Base-by-base conservation (phyloP, 2,113 vertebrate species). In the Phaetusa simplex region DNA sequence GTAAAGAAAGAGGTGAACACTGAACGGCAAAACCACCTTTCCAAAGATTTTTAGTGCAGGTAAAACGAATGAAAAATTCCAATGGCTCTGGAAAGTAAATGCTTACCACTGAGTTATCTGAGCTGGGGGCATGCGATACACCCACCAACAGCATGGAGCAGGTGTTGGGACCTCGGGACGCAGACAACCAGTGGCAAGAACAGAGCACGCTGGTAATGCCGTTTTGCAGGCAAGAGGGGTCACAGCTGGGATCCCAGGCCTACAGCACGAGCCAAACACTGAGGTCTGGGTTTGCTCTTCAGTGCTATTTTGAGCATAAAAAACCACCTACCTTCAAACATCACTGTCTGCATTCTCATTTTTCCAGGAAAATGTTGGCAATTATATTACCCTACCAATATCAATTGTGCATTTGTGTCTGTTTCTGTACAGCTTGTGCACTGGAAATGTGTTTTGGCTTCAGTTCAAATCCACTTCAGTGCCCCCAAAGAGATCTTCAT, bases 381-480 rank as follows among this genome's bases (percentile, higher is more conserved):
- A 91, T 88, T 94, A 64, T 95, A 95, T 86, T 96, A 95, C 69
- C 56, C 95, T 89, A 88, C 72, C 71, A 84, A 78, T 92, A 95
- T 93, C 86, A 96, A 76, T 76, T 93, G 91, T 93, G 90, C 77
- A 73, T 89, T 96, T 95, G 67, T 95, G 78, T 95, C 94, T 96
- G 89, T 90, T 91, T 89, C 86, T 96, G 72, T 88, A 91, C 77
- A 93, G 91, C 79, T 95, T 93, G 94, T 82, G 96, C 94, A 66
- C 87, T 96, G 88, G 76, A 97, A 97, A 96, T 97, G 93, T 94
- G 86, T 97, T 94, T 96, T 97, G 96, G 96, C 94, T 97, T 92
- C 72, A 88, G 80, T 95, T 98, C 97, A 98, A 97, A 98, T 94
- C 91, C 91, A 97, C 87, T 88, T 97, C 95, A 91, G 95, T 96